Base-by-base conservation (phyloP, 1,140 invertebrate species). In the Littorina saxatilis region DNA sequence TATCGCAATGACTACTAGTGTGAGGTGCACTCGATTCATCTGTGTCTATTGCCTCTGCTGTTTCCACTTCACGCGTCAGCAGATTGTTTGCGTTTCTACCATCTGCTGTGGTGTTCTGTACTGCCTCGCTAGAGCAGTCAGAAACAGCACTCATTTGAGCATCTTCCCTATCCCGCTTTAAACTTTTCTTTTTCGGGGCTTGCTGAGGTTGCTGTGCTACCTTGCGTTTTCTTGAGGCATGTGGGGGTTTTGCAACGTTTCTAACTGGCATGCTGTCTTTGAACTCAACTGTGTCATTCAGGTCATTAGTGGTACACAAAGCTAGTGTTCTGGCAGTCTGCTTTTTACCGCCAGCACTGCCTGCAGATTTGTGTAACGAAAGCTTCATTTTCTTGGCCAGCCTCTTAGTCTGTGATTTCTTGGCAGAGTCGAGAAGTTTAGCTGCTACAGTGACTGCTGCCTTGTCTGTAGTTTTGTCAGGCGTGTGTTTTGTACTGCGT, bases 391-490 rank as follows among this genome's bases (percentile, higher is more conserved):
- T 73, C 40, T 32, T 73, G n/a, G 40, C 39, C 32, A 39, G 32
- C 11, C 50, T 39, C 32, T 73, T 73, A 11, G 70, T 73, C n/a
- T 23, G 40, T 50, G 70, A 73, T 29, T 73, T 73, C 27, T 52
- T 47, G 40, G 70, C 70, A 32, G 70, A 73, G 70, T 50, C 37
- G 4, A 73, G n/a, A 73, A 73, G 40, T 73, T 73, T 73, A 50
- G 70, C 43, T 73, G 70, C 70, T 29, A 43, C 43, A 29, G 70
- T 32, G 11, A 20, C 40, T 29, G 70, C 70, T 73, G 70, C 70
- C 58, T 23, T 5, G n/a, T 61, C 58, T n/a, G 5, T 5, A 5
- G 27, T 29, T 32, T 73, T 73, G 23, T 73, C 70, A 29, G 70
- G 70, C 3, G 70, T 73, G n/a, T 15, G 70, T 73, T 73, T 73